These are phyloP conservation scores for Eulemur rubriventer DNA, from an alignment of 2,797 vertebrate genomes.

Conservation along the genomic window DNA sequence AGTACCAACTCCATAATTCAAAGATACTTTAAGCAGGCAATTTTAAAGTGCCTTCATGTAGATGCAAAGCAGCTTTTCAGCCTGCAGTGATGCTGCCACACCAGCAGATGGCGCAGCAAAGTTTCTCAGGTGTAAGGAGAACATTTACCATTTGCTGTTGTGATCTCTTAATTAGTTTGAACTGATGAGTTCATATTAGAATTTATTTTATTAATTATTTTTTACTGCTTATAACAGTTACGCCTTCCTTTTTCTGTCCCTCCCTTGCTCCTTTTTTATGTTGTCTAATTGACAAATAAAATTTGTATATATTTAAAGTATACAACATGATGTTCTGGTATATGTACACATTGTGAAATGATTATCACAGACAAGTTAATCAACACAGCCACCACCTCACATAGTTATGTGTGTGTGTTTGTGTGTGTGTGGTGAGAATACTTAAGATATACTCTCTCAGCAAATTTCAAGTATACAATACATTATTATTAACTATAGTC, in stretches of 20 bases:
- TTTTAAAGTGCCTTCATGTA: background rate
- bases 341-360: background rate
- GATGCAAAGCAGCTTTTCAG: background rate
- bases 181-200: background rate
- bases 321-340: background rate
- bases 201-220: background rate
- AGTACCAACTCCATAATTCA: background rate
- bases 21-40: background rate
- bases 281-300: background rate
- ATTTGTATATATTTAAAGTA: background rate
- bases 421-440: background rate
- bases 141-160: background rate
- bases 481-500: background rate
- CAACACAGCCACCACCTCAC: background rate
- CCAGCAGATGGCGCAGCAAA: background rate
- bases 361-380: background rate
- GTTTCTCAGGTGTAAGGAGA: background rate
- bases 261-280: too few relatives aligned
- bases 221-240: background rate
- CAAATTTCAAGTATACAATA: background rate
- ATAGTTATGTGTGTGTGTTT: background rate
- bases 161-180: background rate
- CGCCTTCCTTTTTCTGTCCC: background rate
- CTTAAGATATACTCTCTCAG: background rate
- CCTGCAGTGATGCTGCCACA: background rate